phyloP scores from a whole-genome alignment of 2,797 vertebrate genomes.

The Nyctalus aviator region DNA sequence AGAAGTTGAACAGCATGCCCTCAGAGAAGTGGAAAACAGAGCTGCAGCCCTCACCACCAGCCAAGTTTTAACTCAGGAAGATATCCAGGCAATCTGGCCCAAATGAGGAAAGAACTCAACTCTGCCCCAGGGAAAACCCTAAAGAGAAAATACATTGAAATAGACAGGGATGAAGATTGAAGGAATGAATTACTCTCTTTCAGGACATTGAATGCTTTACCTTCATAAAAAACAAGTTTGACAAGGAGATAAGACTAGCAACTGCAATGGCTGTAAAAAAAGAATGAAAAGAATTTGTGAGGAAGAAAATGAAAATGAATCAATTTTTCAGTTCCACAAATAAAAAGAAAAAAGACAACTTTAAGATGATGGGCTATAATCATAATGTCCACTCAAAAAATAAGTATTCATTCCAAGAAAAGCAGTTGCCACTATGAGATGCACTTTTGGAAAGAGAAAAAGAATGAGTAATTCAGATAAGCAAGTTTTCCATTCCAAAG shows the following conservation, averaged over 20 bases:
- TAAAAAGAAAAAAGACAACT: slow-evolving; percentile 97
- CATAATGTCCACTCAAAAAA: slow-evolving; percentile 93
- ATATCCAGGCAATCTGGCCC: slow-evolving; percentile 97
- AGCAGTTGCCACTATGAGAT: slow-evolving; percentile 96
- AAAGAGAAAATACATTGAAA: slow-evolving; percentile 92
- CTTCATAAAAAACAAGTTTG: slow-evolving; percentile 97
- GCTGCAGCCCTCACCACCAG: slow-evolving; percentile 93
- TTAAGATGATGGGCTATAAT: slow-evolving; percentile 99
- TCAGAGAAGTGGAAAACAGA: slow-evolving; percentile 92
- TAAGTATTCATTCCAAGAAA: slow-evolving; percentile 97
- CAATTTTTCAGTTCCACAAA: slow-evolving; percentile 97
- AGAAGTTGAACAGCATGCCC: slow-evolving; percentile 93
- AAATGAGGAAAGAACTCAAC: slow-evolving; percentile 94
- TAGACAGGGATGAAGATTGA: slow-evolving; percentile 89
- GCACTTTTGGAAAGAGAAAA: slow-evolving; percentile 94
- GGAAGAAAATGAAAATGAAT: slow-evolving; percentile 93
- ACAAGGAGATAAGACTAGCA: slow-evolving; percentile 96
- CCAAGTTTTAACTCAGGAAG: slow-evolving; percentile 96
- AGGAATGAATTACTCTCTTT: slow-evolving; percentile 96
- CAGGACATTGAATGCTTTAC: slow-evolving; percentile 92
- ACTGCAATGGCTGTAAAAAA: slow-evolving; percentile 95
- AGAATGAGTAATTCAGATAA: slow-evolving; percentile 88
- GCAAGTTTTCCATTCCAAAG: slow-evolving; percentile 2
- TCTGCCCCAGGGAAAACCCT: slow-evolving; percentile 92
- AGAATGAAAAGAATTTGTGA: slow-evolving; percentile 95